Evolutionary conservation across 2,888 invertebrate genomes (phyloP), one percentile per base, ranked within the genome.

Genomic region (Chalcosyrphus nemorum): DNA sequence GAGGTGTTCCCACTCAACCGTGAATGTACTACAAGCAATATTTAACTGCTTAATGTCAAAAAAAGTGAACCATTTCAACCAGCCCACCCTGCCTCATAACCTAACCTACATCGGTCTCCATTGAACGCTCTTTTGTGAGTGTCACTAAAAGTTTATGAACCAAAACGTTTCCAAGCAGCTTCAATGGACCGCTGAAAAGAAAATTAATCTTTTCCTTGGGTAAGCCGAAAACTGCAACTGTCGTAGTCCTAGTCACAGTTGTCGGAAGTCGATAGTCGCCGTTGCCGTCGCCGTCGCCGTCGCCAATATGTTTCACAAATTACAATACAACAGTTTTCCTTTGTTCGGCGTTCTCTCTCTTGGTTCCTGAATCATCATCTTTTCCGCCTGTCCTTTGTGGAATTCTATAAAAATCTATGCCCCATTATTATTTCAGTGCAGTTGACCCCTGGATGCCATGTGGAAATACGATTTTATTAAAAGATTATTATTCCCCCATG

Each of bases 381-480:
- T 38, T 47, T 27, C 45, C 3, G 45, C 19, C 54, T 56, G 11
- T 1, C 0, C n/a, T n/a, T n/a, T 9, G 5, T 32, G 38, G n/a
- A 52, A 15, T 65, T 52, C 5, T 19, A 35, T 32, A 63, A 57
- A 41, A 41, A 38, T 57, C 38, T 13, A 57, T 59, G 7, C 24
- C 24, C 41, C 41, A 27, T 32, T 63, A 63, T 45, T 47, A 63
- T 45, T 45, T 45, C 47, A 7, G 4, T 54, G 43, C 29, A 56
- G 32, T 41, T 43, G 56, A 35, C 27, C 24, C 27, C n/a, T n/a
- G n/a, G n/a, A n/a, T 27, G n/a, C 11, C 7, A 35, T 19, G 9
- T 13, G n/a, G n/a, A 41, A 52, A 61, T 68, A 38, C 11, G 35
- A 54, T 47, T 56, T 57, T 63, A 59, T 54, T 19, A 61, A 70